Evolutionary conservation across 1,140 invertebrate species (phyloP).

Genomic region (Aradophagus sp.): DNA sequence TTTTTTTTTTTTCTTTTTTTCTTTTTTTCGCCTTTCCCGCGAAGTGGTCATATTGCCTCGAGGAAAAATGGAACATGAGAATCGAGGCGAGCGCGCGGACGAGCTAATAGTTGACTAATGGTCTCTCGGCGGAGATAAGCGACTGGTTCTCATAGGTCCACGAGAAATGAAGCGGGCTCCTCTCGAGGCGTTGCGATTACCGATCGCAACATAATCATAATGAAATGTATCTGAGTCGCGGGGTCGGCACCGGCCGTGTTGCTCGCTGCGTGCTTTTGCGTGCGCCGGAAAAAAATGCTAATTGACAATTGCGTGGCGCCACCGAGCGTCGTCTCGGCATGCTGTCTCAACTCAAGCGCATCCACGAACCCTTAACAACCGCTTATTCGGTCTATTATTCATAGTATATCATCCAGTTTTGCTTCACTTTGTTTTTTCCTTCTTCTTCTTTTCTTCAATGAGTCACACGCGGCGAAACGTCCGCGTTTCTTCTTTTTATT

Average conservation of each 20-base stretch:
- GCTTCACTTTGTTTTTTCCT: no score
- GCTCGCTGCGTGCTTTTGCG: slow-evolving; percentile 67
- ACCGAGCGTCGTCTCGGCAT: slow-evolving; percentile 58
- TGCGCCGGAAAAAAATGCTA: slow-evolving; percentile 71
- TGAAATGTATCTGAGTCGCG: slow-evolving; percentile 63
- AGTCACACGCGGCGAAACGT: no score
- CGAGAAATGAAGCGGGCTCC: slow-evolving; percentile 10
- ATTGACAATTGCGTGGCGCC: slow-evolving; percentile 74
- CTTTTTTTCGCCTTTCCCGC: no score
- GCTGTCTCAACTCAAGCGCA: slow-evolving; percentile 34
- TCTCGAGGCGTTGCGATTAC: slow-evolving; percentile 48
- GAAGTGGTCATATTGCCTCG: slow-evolving; percentile 12
- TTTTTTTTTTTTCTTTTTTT: no score
- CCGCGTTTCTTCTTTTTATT: no score
- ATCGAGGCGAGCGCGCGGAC: slow-evolving; percentile 21
- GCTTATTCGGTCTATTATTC: slow-evolving; percentile 37
- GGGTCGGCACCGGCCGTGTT: slow-evolving; percentile 48
- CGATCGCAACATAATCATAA: slow-evolving; percentile 65
- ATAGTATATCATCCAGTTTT: slow-evolving; percentile 47
- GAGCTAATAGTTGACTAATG: slow-evolving; percentile 56
- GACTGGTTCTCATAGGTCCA: slow-evolving; percentile 52
- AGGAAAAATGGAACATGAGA: slow-evolving; percentile 46
- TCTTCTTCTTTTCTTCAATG: no score
- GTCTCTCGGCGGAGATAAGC: slow-evolving; percentile 38
- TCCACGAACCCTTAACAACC: slow-evolving; percentile 37